phyloP scores from a whole-genome alignment of 2,888 invertebrate genomes.

The Endotricha flammealis region DNA sequence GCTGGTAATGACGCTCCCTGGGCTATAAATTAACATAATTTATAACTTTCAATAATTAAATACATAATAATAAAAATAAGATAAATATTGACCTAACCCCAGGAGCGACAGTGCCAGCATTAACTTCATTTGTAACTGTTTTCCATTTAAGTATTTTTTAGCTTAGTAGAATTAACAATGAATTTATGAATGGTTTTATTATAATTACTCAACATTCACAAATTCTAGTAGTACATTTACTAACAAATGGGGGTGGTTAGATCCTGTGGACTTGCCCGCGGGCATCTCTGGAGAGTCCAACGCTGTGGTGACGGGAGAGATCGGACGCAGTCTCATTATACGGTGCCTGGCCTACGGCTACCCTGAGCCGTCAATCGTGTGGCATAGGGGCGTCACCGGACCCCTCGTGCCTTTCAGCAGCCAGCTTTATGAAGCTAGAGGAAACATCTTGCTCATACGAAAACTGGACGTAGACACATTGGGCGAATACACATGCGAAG shows the following conservation, averaged over 20 bases:
- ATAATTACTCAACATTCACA: constrained; percentile 22
- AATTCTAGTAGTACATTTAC: constrained; percentile 31
- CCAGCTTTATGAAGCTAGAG: constrained; percentile 84
- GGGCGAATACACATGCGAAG: constrained; percentile 93
- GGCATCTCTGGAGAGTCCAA: constrained; percentile 83
- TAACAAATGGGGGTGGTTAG: constrained; percentile 65
- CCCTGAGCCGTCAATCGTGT: constrained; percentile 87
- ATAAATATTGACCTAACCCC: constrained; percentile 10
- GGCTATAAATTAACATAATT: constrained; percentile 12
- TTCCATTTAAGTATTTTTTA: constrained; percentile 30
- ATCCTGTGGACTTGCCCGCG: constrained; percentile 77
- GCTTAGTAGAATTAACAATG: constrained; percentile 45
- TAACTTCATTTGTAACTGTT: constrained; percentile 41
- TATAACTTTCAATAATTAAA: background rate
- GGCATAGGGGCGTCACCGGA: constrained; percentile 88
- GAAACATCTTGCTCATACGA: constrained; percentile 86
- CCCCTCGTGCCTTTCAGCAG: constrained; percentile 85
- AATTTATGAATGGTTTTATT: constrained; percentile 41
- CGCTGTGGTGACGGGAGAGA: constrained; percentile 81
- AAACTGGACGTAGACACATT: constrained; percentile 84
- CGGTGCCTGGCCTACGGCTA: constrained; percentile 90
- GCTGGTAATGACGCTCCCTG: constrained; percentile 34
- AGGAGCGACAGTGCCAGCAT: constrained; percentile 27
- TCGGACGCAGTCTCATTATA: constrained; percentile 83
- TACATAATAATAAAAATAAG: no score